These are phyloP conservation scores for Zaprionus ghesquierei DNA, from an alignment of 1,140 invertebrate species.

Conservation along the genomic window DNA sequence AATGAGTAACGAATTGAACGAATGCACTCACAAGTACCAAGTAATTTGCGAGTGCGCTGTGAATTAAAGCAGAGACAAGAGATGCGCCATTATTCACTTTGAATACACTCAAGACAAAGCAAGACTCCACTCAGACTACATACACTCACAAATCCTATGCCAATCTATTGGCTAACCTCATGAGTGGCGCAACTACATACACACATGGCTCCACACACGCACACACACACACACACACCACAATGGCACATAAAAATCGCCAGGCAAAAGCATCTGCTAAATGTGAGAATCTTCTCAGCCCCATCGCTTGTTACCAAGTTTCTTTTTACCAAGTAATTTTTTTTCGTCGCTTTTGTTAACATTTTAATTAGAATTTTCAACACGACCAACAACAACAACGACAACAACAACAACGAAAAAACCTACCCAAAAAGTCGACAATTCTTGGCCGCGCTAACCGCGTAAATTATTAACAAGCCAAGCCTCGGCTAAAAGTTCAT, in stretches of 20 bases:
- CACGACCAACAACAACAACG: constrained; percentile 21
- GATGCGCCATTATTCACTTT: not conserved
- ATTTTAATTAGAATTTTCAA: constrained; percentile 60
- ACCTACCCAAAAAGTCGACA: constrained; percentile 17
- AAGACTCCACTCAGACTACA: not conserved
- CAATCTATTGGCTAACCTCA: not conserved
- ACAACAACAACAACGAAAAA: constrained; percentile 13
- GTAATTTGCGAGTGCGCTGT: not conserved
- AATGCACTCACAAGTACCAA: not conserved
- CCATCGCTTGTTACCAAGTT: constrained; percentile 1
- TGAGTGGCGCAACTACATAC: not conserved
- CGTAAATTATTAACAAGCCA: constrained; percentile 25
- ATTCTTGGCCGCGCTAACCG: not conserved
- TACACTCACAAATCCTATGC: not conserved
- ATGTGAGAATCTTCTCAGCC: constrained; percentile 48
- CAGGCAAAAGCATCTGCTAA: constrained; percentile 20
- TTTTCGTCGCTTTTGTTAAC: constrained; percentile 22
- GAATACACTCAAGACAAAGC: not conserved
- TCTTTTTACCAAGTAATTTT: not conserved
- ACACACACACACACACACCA: not conserved
- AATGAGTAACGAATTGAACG: too few relatives aligned
- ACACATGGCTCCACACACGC: constrained; percentile 15
- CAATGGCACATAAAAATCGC: constrained; percentile 37
- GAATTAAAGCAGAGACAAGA: not conserved
- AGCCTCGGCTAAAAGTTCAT: constrained; percentile 3